Conservation (phyloP, 1,140 invertebrate species). For the Pollicipes pollicipes region DNA sequence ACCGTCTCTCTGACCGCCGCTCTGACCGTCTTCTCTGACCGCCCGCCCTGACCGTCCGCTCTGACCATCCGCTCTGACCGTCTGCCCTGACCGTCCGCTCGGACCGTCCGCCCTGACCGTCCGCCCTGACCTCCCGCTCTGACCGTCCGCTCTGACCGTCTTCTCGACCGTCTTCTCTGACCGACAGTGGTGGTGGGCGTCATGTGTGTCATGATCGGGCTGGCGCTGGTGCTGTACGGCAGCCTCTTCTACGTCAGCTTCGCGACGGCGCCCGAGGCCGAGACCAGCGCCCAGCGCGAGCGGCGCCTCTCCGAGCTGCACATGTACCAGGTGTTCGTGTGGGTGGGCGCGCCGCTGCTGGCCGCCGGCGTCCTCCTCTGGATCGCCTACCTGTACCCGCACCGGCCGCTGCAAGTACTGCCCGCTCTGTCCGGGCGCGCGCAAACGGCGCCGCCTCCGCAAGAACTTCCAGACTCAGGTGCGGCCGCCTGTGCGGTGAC, state of each 20-base stretch:
- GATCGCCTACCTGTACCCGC: not conserved
- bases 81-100: too few relatives aligned
- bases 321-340: not conserved
- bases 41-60: too few relatives aligned
- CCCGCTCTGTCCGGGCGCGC: not conserved
- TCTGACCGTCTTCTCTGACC: too few relatives aligned
- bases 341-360: not conserved
- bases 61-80: too few relatives aligned
- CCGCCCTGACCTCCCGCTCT: too few relatives aligned
- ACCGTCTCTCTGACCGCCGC: too few relatives aligned
- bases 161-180: not conserved
- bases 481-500: too few relatives aligned
- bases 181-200: not conserved
- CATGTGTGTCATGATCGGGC: not conserved
- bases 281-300: not conserved
- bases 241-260: not conserved
- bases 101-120: not conserved
- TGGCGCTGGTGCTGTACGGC: not conserved
- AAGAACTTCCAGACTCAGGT: not conserved
- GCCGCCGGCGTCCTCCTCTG: not conserved
- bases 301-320: not conserved
- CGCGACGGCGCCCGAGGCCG: too few relatives aligned
- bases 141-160: too few relatives aligned
- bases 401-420: not conserved
- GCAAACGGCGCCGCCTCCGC: not conserved